A percentile compares a stretch with the other conserved stretches of the same genome.
Conservation (phyloP, 35 echinoderm and acorn worm species). For the Hemicentrotus pulcherrimus region DNA sequence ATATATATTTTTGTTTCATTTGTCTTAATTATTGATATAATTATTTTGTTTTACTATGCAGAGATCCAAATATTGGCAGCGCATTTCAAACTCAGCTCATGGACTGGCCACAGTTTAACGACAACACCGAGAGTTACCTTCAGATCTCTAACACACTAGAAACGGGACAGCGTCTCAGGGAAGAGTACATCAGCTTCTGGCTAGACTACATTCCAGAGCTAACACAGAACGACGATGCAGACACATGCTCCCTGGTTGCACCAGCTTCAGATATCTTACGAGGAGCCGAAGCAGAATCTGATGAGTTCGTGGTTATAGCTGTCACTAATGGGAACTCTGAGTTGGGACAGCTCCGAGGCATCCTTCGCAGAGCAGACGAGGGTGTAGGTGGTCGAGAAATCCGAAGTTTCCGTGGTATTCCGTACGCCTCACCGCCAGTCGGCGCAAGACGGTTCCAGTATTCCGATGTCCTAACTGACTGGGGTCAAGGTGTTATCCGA, state of each 20-base stretch:
- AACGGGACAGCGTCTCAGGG: background rate
- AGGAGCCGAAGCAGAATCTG: background rate
- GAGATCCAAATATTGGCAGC: background rate
- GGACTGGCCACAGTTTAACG: background rate
- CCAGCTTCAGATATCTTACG: background rate
- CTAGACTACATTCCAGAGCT: slow-evolving; percentile 14
- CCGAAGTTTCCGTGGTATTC: slow-evolving; percentile 54
- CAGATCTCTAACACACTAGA: background rate
- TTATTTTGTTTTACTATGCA: background rate
- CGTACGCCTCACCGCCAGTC: slow-evolving; percentile 60
- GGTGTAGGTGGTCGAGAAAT: slow-evolving; percentile 25
- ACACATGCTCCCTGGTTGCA: background rate
- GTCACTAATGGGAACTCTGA: background rate
- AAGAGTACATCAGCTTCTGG: background rate
- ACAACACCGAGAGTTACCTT: slow-evolving; percentile 9
- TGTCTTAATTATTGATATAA: background rate
- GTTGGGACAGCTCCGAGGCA: background rate
- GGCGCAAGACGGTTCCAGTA: slow-evolving; percentile 57
- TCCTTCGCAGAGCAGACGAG: slow-evolving; percentile 2
- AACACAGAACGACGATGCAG: background rate
- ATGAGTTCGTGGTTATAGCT: background rate
- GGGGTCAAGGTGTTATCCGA: background rate
- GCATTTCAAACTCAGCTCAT: no score
- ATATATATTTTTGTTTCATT: background rate
- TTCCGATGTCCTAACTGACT: slow-evolving; percentile 34